Conservation (phyloP, 1,140 invertebrate genomes). For the Drosophila funebris region DNA sequence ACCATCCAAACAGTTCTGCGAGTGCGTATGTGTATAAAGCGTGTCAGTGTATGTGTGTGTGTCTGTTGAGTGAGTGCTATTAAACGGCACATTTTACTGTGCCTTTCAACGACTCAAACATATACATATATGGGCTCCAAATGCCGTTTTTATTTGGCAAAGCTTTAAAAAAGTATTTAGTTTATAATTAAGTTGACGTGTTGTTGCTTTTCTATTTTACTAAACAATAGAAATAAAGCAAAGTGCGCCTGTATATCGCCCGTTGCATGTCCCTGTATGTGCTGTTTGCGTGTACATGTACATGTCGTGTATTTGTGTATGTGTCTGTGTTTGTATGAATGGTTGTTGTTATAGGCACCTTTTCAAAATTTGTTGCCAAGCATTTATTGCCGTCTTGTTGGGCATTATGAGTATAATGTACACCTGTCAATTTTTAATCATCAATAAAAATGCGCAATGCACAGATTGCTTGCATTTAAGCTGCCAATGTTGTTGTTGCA, state of each 20-base stretch:
- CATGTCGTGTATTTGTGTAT: constrained; percentile 12
- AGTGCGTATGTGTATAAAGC: constrained; percentile 22
- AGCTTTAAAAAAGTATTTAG: constrained; percentile 17
- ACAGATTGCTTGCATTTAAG: constrained; percentile 29
- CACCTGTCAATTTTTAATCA: constrained; percentile 9
- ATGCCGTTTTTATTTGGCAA: constrained; percentile 31
- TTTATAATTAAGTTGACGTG: constrained; percentile 28
- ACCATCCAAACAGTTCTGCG: constrained; percentile 35
- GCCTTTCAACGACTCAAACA: constrained; percentile 17
- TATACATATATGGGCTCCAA: constrained; percentile 15
- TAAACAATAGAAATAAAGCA: constrained; percentile 53
- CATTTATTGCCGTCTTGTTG: constrained; percentile 36
- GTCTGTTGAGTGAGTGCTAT: constrained; percentile 28
- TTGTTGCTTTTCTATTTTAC: neutral
- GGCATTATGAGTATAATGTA: constrained; percentile 3
- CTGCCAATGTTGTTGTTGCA: constrained; percentile 3
- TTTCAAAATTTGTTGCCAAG: constrained; percentile 62
- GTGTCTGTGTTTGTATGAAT: constrained; percentile 36
- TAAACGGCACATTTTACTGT: constrained; percentile 52
- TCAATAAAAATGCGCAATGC: constrained; percentile 12
- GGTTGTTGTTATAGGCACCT: constrained; percentile 58
- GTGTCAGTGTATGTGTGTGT: constrained; percentile 13
- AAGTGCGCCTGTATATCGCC: constrained; percentile 43
- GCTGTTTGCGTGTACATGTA: constrained; percentile 20
- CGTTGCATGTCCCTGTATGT: constrained; percentile 3